Base-by-base conservation (phyloP, 2,888 invertebrate genomes). In the Hedychridium roseum region DNA sequence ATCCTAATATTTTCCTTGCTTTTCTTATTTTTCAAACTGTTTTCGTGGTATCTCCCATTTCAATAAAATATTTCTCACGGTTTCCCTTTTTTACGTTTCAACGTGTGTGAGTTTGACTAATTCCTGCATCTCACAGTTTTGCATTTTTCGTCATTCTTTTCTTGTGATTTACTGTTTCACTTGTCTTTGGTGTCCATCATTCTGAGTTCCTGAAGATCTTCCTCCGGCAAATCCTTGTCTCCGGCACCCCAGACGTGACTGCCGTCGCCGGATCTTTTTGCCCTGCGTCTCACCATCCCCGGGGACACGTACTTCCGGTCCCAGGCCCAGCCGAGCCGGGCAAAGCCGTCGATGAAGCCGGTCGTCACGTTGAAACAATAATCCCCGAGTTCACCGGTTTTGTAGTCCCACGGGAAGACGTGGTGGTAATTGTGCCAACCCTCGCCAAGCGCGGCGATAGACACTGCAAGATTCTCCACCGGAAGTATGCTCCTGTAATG, bases 341-440 rank as follows among this genome's bases (percentile, higher is more conserved):
- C 90, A 72, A 90, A 92, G 3, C 85, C 79, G 71, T 95, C 89
- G 54, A 95, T 92, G 63, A 94, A 89, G 0, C 82, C 83, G 0
- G 93, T 92, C 0, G 93, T 92, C 0, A 89, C 73, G 73, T 95
- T 95, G 43, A 83, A 76, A 9, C 81, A 78, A 46, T 88, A 81
- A 41, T 82, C 79, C 0, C 89, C 89, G 15, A 88, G 80, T 78
- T 83, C 86, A 66, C 76, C 86, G 62, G 83, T 84, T 71, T 79
- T 84, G 73, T 81, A 84, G 57, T 81, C 84, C 82, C 81, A 84
- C 0, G 79, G 86, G 70, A 89, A 88, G 9, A 88, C 90, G 73
- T 91, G 91, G 71, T 91, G 91, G 71, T 88, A 91, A 77, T 91
- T 91, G 78, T 91, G 91, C 90, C 90, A 91, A 11, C 91, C 91